Conservation (phyloP, 23 tunicate species). For the Clavelina lepadiformis region DNA sequence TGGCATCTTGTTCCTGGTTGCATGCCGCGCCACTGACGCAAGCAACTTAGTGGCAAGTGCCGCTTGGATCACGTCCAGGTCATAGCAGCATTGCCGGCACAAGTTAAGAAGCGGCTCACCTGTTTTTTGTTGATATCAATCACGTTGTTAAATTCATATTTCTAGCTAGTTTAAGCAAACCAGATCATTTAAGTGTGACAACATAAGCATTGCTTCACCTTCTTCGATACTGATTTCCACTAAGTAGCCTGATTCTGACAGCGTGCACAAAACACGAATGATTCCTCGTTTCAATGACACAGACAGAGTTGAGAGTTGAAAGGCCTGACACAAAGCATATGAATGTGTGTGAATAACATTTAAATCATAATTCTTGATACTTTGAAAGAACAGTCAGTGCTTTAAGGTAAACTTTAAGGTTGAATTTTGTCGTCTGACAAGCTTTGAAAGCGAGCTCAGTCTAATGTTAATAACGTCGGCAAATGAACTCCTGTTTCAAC, state of each 20-base stretch:
- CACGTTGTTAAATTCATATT: no score
- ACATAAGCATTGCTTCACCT: no score
- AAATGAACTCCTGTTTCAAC: background rate
- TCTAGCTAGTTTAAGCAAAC: no score
- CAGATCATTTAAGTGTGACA: no score
- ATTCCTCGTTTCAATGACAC: constrained; percentile 51
- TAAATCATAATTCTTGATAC: no score
- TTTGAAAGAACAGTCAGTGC: background rate
- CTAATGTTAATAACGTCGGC: no score
- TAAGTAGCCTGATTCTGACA: constrained; percentile 13
- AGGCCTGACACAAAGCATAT: constrained; percentile 77
- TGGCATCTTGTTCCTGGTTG: background rate
- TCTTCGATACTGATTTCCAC: constrained; percentile 30
- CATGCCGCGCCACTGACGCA: constrained; percentile 23
- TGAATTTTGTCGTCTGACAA: no score
- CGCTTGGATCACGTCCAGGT: constrained; percentile 59
- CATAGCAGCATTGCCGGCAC: constrained; percentile 59
- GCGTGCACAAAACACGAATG: constrained; percentile 54
- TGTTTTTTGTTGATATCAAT: no score
- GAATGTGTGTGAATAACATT: no score
- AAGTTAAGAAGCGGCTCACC: constrained; percentile 41
- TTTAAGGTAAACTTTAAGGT: no score
- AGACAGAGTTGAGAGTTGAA: constrained; percentile 41
- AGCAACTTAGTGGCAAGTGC: constrained; percentile 63
- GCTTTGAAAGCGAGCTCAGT: no score